Conservation (phyloP, 2,888 invertebrate genomes). For the Pyralis farinalis region DNA sequence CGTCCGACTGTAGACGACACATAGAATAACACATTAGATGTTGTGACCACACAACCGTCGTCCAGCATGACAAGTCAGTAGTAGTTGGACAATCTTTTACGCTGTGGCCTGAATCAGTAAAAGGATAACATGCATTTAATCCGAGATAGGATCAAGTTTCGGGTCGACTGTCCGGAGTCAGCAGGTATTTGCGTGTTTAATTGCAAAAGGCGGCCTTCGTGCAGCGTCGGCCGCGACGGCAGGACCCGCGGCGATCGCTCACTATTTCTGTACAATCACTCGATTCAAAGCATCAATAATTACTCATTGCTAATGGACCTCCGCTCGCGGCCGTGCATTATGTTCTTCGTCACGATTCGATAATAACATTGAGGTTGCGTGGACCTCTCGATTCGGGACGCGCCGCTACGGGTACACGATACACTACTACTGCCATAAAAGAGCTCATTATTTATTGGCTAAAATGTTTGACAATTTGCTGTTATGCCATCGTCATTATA, state of each 20-base stretch:
- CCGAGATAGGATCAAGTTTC: slow-evolving; percentile 8
- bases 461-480: background rate
- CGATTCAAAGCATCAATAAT: slow-evolving; percentile 50
- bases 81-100: background rate
- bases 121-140: slow-evolving; percentile 4
- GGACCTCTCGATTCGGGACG: slow-evolving; percentile 1
- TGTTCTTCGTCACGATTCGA: slow-evolving; percentile 56
- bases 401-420: background rate
- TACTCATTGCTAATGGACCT: slow-evolving; percentile 67
- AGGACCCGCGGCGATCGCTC: slow-evolving; percentile 22
- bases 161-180: slow-evolving; percentile 6
- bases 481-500: no score
- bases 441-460: background rate
- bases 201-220: slow-evolving; percentile 62
- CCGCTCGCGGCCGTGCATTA: slow-evolving; percentile 42
- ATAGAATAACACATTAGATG: no score
- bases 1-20: no score
- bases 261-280: slow-evolving; percentile 37
- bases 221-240: slow-evolving; percentile 31
- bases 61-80: no score
- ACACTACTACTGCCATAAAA: slow-evolving; percentile 11
- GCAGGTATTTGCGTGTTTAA: slow-evolving; percentile 20
- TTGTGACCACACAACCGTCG: no score
- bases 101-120: background rate
- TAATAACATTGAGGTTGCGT: slow-evolving; percentile 22